Conservation (phyloP, 2,113 vertebrate genomes). For the Lagopus muta region DNA sequence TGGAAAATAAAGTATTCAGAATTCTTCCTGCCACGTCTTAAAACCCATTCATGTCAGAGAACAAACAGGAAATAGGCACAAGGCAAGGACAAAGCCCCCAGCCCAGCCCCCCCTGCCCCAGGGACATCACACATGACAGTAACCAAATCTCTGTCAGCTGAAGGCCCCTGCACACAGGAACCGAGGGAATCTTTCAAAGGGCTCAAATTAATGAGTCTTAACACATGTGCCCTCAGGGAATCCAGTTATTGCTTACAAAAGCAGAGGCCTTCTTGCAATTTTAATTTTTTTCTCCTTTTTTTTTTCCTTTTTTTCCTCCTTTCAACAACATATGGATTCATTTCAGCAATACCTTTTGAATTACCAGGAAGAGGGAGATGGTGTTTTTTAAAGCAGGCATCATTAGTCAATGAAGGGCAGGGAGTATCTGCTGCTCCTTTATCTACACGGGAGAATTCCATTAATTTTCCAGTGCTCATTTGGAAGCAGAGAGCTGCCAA, state of each 20-base stretch:
- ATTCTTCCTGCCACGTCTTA: constrained; percentile 51
- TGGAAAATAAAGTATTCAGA: constrained; percentile 56
- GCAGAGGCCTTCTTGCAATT: constrained; percentile 52
- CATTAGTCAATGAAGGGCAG: neutral
- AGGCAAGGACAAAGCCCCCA: constrained; percentile 66
- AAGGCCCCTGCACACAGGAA: constrained; percentile 49
- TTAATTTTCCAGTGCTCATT: constrained; percentile 34
- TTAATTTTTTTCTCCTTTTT: neutral
- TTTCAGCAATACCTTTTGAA: constrained; percentile 42
- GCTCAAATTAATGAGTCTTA: constrained; percentile 67
- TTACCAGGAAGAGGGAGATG: neutral
- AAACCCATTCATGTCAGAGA: constrained; percentile 55
- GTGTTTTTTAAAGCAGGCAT: neutral
- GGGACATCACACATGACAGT: constrained; percentile 56
- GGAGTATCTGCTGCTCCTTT: neutral
- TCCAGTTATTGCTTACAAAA: constrained; percentile 63
- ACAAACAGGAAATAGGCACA: constrained; percentile 61
- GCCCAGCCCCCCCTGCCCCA: constrained; percentile 31
- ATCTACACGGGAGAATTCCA: constrained; percentile 1
- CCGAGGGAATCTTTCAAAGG: constrained; percentile 62
- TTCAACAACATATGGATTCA: constrained; percentile 42
- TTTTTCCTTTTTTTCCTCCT: neutral
- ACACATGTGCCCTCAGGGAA: constrained; percentile 55
- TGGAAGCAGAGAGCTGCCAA: neutral
- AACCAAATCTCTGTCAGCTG: constrained; percentile 63